phyloP scores from a whole-genome alignment of 1,140 invertebrate genomes.

The Heliconius nattereri region DNA sequence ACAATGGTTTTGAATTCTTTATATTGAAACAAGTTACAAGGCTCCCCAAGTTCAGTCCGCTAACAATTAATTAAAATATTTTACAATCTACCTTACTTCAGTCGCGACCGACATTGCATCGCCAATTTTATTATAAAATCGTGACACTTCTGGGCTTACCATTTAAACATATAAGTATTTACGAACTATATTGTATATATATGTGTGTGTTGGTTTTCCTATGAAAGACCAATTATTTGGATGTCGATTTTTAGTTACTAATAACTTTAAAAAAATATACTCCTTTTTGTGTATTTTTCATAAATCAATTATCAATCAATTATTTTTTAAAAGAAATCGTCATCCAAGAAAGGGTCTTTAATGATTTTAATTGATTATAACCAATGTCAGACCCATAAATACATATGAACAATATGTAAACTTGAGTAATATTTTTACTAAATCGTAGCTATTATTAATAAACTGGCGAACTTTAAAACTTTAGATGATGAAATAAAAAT shows the following conservation, averaged over 20 bases:
- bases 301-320: not conserved
- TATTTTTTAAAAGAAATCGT: not conserved
- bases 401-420: not conserved
- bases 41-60: slow-evolving; percentile 54
- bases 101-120: not conserved
- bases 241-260: not conserved
- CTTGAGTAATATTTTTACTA: not conserved
- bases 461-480: no score
- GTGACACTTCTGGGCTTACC: not conserved
- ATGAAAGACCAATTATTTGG: not conserved
- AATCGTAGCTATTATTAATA: no score
- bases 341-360: not conserved
- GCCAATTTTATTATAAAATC: slow-evolving; percentile 9
- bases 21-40: slow-evolving; percentile 68
- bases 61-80: slow-evolving; percentile 43
- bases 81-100: slow-evolving; percentile 20
- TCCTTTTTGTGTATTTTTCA: no score
- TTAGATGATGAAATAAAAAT: not conserved
- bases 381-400: not conserved
- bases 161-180: not conserved
- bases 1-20: slow-evolving; percentile 56
- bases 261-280: not conserved
- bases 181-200: not conserved
- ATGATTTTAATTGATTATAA: not conserved
- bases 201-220: not conserved